Base-by-base conservation (phyloP, 2,797 vertebrate species). In the Apogon talboti region DNA sequence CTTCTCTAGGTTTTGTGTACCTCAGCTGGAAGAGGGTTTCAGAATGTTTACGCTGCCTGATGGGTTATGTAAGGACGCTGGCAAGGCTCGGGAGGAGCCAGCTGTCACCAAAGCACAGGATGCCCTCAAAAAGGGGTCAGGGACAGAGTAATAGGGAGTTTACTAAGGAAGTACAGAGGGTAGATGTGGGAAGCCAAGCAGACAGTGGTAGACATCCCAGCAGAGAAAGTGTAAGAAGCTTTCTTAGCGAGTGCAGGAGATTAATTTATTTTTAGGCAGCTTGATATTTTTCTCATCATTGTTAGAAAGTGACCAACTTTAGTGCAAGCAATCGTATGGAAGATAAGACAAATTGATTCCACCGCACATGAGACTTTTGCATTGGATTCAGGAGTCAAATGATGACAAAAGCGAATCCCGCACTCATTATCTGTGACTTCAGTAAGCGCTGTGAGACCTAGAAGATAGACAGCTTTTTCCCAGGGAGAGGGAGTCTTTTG, bases 41-140 rank as follows among this genome's bases (percentile, higher is more conserved):
- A 28, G 56, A 75, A 62, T 76, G 54, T 81, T 78, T 64, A 64
- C 73, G 70, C 74, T 67, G 66, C 66, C 64, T 76, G 58, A 71
- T 83, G 74, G 76, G 80, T 87, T 87, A 85, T 70, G 51, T 86
- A 81, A 89, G 83, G 81, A 78, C 71, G 24, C 51, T 58, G 79
- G 75, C 78, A 74, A 74, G 66, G 78, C 65, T 74, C 44, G 56
- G 57, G 76, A 80, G 73, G 70, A 53, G 64, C 79, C 87, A 89
- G 83, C 87, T 90, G 87, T 88, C 83, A 76, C 83, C 71, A 56
- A 67, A 81, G 42, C 66, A 35, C 76, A 12, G 58, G 52, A 12
- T 64, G 30, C 10, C 72, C 71, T 74, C 46, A 55, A 8, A 76
- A 48, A 24, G 67, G 58, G 62, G 60, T 74, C 66, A 77, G 30